Evolutionary conservation across 30 jellyfish, hydroid and myxozoan genomes (phyloP).

Genomic region (Hydractinia echinata): DNA sequence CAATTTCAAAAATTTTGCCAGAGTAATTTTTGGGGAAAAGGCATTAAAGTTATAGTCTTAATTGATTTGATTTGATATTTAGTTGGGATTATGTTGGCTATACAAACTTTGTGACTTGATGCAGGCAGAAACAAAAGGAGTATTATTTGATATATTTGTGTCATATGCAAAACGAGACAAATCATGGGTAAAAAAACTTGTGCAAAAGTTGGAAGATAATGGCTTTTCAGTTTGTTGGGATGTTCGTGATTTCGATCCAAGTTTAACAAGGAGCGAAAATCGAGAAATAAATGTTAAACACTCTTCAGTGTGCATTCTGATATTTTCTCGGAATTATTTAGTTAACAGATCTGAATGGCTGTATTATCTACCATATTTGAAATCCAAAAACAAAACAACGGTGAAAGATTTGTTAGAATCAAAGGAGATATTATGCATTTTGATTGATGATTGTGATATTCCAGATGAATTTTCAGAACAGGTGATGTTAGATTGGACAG

Average conservation of each 20-base stretch:
- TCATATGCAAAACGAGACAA: no score
- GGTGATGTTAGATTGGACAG: constrained; percentile 2
- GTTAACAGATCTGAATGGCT: neutral
- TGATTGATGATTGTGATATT: neutral
- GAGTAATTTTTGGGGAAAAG: no score
- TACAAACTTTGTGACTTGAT: no score
- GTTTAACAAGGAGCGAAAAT: neutral
- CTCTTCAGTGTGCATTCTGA: neutral
- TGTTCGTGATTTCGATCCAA: neutral
- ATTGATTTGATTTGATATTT: no score
- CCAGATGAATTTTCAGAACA: constrained; percentile 18
- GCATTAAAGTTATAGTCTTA: no score
- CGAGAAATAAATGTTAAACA: neutral
- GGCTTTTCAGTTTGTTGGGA: neutral
- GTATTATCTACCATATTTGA: neutral
- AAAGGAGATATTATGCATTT: constrained; percentile 11
- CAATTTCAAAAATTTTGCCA: no score
- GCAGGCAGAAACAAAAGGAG: no score
- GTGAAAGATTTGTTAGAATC: constrained; percentile 4
- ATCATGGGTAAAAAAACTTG: no score
- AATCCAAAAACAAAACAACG: neutral
- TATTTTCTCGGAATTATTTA: neutral
- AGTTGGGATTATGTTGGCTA: no score
- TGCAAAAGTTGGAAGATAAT: no score
- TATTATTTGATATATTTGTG: no score